Percentiles rank a stretch among this genome's conserved stretches.
Conservation (phyloP, 1,140 invertebrate species). For the Brachionus asplanchnoidis region DNA sequence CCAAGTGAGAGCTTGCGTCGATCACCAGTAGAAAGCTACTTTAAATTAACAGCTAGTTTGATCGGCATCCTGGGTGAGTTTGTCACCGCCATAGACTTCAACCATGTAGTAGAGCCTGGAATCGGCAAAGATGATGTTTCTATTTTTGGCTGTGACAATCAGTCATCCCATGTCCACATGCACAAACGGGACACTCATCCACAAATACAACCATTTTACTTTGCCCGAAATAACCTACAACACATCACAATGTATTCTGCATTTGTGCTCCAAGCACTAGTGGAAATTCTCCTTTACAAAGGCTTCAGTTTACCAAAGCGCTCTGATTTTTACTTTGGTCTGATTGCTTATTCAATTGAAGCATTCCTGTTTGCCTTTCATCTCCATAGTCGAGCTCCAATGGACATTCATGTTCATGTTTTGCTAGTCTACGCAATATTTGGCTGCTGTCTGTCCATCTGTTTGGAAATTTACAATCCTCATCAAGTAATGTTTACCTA, state of each 20-base stretch:
- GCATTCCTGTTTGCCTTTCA: conserved; percentile 59
- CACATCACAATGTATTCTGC: conserved; percentile 63
- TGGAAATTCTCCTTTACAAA: conserved; percentile 55
- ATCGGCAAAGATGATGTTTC: background rate
- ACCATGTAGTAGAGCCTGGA: background rate
- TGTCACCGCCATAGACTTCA: conserved; percentile 52
- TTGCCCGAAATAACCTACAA: conserved; percentile 55
- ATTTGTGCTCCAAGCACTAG: conserved; percentile 55
- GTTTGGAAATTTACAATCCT: conserved; percentile 55
- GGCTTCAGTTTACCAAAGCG: conserved; percentile 52
- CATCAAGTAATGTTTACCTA: conserved; percentile 53
- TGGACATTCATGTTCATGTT: conserved; percentile 60
- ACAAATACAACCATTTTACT: conserved; percentile 49
- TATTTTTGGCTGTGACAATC: background rate
- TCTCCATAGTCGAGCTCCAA: conserved; percentile 57
- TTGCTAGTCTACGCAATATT: conserved; percentile 57
- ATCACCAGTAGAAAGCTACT: conserved; percentile 9
- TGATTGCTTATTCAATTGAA: conserved; percentile 57
- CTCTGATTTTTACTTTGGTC: conserved; percentile 54
- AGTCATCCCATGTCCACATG: background rate
- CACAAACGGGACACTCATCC: conserved; percentile 44
- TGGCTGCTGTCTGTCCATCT: conserved; percentile 47
- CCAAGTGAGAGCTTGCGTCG: background rate
- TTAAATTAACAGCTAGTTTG: background rate
- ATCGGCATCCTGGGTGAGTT: conserved; percentile 47